Evolutionary conservation across 2,888 invertebrate species (phyloP), one percentile per base, ranked within the genome.

Genomic region (Coronaproctus castanopsis): DNA sequence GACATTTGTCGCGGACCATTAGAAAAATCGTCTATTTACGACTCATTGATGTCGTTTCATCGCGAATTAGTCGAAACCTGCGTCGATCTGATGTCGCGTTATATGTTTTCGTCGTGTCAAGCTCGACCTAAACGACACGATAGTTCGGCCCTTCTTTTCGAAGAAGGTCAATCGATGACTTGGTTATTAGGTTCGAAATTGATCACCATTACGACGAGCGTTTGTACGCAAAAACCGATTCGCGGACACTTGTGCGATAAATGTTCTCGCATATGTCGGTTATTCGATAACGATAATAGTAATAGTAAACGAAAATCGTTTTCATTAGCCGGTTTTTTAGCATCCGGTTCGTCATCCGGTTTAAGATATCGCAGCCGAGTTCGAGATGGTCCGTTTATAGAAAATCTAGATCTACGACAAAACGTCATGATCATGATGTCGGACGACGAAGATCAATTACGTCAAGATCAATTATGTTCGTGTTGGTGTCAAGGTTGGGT

Each of bases 401-500:
- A 14, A 5, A 14, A 8, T 36, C 8, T 14, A 8, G 36, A 14
- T 14, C 5, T 8, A 8, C 5, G 36, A 5, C 8, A 14, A 8
- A 14, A 14, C 36, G 14, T 5, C 36, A 36, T 5, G 8, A 36
- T 5, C 36, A 36, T 36, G 8, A 8, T 36, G 5, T 36, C 14
- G 8, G 36, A 36, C 36, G 14, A 36, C 36, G 8, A 36, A 36
- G 36, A 36, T 14, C 8, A 36, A 36, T 14, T 14, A 14, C 14
- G 14, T 14, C 36, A 36, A 14, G 36, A 36, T 36, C 5, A 36
- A 36, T 5, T 76, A 51, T 88, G 87, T 67, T 80, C 81, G 53
- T 93, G 95, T 72, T 91, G 92, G 82, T 92, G 92, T 73, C 85
- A 87, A 66, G 83, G 84, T 61, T 96, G 95, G 95, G 92, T 93